These are phyloP conservation scores for Drosophila pruinosa DNA, from an alignment of 1,140 invertebrate genomes.

Conservation along the genomic window DNA sequence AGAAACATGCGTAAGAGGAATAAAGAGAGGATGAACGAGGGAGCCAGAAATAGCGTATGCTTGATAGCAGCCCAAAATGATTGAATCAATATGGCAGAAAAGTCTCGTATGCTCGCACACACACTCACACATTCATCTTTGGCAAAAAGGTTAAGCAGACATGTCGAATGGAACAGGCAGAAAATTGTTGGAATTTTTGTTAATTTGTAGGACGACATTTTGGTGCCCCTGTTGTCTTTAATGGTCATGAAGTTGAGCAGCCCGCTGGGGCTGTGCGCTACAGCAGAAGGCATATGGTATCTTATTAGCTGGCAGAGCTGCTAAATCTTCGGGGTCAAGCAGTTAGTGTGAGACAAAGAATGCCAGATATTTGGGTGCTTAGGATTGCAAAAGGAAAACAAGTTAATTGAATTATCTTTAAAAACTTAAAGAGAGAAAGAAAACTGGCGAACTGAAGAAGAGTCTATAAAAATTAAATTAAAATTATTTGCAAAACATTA, in stretches of 20 bases:
- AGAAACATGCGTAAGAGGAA: background rate
- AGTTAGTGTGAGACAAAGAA: background rate
- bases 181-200: conserved; percentile 77
- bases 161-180: conserved; percentile 37
- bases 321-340: background rate
- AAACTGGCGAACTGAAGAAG: too few species aligned
- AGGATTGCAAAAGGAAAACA: background rate
- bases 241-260: conserved; percentile 30
- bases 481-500: background rate
- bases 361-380: background rate
- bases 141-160: conserved; percentile 34
- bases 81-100: conserved; percentile 60
- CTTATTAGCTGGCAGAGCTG: background rate
- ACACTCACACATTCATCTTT: conserved; percentile 6
- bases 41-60: conserved; percentile 37
- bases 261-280: conserved; percentile 13
- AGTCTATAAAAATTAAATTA: background rate
- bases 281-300: background rate
- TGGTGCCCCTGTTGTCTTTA: conserved; percentile 56
- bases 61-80: conserved; percentile 69
- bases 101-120: conserved; percentile 8
- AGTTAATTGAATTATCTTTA: conserved; percentile 12
- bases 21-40: background rate
- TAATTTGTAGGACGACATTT: conserved; percentile 78
- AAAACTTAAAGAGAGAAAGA: background rate